A percentile compares a stretch with the other conserved stretches of the same genome.
Evolutionary conservation across 2,113 vertebrate genomes (phyloP).

Genomic region (Corvus hawaiiensis): DNA sequence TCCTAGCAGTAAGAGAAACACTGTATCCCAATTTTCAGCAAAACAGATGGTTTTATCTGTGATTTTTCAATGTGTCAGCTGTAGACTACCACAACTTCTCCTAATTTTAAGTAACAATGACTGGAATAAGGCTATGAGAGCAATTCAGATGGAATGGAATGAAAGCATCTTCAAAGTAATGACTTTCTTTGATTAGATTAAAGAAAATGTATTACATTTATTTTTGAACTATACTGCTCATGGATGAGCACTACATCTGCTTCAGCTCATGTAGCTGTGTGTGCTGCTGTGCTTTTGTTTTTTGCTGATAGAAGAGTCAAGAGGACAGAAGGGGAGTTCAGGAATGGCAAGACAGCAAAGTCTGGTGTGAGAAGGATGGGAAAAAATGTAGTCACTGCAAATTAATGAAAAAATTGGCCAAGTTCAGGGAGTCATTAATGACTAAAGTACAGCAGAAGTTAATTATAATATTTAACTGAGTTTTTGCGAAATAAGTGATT

Average conservation of each 20-base stretch:
- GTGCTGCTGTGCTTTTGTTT: not conserved
- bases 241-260: not conserved
- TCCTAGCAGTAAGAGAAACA: not conserved
- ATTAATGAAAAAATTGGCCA: not conserved
- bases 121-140: not conserved
- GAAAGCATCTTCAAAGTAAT: not conserved
- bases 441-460: not conserved
- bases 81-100: not conserved
- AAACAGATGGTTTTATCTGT: not conserved
- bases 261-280: not conserved
- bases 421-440: not conserved
- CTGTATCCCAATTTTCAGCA: not conserved
- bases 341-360: not conserved
- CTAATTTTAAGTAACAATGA: not conserved
- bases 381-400: not conserved
- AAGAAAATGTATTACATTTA: not conserved
- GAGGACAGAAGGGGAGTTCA: not conserved
- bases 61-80: not conserved
- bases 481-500: not conserved
- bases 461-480: not conserved
- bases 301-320: not conserved
- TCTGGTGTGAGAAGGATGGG: not conserved
- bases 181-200: not conserved
- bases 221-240: not conserved
- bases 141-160: not conserved